Conservation (phyloP, 1,140 invertebrate genomes). For the Drosophila yakuba region DNA sequence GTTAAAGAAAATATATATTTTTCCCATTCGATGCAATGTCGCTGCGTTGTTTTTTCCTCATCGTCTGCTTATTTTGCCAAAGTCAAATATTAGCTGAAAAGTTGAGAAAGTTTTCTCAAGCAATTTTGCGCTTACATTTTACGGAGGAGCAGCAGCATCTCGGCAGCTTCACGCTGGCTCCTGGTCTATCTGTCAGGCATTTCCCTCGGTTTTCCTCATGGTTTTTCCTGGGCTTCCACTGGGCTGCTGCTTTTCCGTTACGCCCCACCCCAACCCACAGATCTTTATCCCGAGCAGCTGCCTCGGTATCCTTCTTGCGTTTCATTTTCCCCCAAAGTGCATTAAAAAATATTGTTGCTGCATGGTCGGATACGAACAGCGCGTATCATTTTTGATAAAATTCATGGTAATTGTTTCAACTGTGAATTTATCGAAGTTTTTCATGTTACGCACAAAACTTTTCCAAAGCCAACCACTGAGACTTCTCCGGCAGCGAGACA, state of each 20-base stretch:
- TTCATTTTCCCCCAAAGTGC: conserved; percentile 82
- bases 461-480: conserved; percentile 46
- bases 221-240: conserved; percentile 14
- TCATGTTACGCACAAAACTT: conserved; percentile 82
- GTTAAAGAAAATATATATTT: conserved; percentile 69
- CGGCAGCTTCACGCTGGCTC: conserved; percentile 41
- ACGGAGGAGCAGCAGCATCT: conserved; percentile 30
- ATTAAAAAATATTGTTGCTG: conserved; percentile 84
- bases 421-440: conserved; percentile 84
- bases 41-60: conserved; percentile 78
- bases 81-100: conserved; percentile 84
- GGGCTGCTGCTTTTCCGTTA: neutral
- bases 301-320: conserved; percentile 57
- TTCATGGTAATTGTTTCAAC: conserved; percentile 84
- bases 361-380: conserved; percentile 81
- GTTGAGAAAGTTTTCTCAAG: conserved; percentile 83
- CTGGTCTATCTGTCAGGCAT: conserved; percentile 81
- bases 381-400: conserved; percentile 84
- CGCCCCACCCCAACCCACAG: conserved; percentile 16
- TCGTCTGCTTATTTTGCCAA: conserved; percentile 81
- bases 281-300: conserved; percentile 74
- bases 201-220: conserved; percentile 36
- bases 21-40: conserved; percentile 66
- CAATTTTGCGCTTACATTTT: conserved; percentile 83
- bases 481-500: conserved; percentile 1